A percentile compares a stretch with the other conserved stretches of the same genome.
Evolutionary conservation across 2,888 invertebrate species (phyloP).

Genomic region (Stenichneumon culpator): DNA sequence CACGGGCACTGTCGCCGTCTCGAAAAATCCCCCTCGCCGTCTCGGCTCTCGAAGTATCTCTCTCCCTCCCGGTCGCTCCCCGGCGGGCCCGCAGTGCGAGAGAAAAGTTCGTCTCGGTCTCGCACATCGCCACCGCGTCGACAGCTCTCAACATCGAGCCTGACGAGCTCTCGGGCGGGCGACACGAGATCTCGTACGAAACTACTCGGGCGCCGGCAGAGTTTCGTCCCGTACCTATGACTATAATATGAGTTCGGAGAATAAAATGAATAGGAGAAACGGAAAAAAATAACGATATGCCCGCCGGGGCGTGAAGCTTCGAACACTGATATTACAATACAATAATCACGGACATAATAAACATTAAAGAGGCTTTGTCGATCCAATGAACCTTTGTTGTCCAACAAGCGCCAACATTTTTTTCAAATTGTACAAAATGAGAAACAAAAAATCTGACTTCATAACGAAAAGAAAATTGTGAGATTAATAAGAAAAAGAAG

Average conservation of each 20-base stretch:
- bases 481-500: too few relatives aligned
- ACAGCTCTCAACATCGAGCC: conserved; percentile 53
- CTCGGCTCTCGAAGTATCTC: conserved; percentile 14
- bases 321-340: conserved; percentile 41
- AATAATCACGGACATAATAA: not conserved
- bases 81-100: conserved; percentile 16
- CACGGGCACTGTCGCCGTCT: conserved; percentile 26
- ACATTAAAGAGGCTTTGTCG: too few relatives aligned
- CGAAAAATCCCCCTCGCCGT: conserved; percentile 31
- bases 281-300: conserved; percentile 26
- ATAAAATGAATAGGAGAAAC: conserved; percentile 49
- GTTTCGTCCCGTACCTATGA: conserved; percentile 40
- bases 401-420: too few relatives aligned
- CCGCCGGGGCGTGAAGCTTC: conserved; percentile 61
- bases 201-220: conserved; percentile 39
- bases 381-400: too few relatives aligned
- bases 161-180: conserved; percentile 7
- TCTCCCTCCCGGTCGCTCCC: conserved; percentile 20
- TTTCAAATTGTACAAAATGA: too few relatives aligned
- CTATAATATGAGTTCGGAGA: conserved; percentile 51
- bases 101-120: conserved; percentile 52
- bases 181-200: conserved; percentile 34
- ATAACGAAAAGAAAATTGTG: too few relatives aligned
- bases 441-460: too few relatives aligned
- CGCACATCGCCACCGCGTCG: conserved; percentile 49